A percentile compares a stretch with the other conserved stretches of the same genome.
phyloP scores from a whole-genome alignment of 2,888 invertebrate species.

The Cremastobaeus sp. region DNA sequence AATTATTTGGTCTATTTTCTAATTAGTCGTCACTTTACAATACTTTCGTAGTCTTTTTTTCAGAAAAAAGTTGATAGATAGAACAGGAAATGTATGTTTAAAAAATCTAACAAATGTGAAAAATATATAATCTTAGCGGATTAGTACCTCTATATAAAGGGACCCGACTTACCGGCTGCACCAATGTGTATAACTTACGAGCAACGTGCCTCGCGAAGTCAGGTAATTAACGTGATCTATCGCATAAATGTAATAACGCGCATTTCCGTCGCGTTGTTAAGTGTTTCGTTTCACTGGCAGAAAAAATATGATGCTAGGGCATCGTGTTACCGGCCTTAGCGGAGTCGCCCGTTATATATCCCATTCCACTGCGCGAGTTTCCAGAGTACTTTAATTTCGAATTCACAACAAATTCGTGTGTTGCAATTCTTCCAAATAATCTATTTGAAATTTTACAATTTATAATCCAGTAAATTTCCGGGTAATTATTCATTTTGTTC shows the following conservation, averaged over 20 bases:
- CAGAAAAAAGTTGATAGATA: no score
- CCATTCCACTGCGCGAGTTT: conserved; percentile 16
- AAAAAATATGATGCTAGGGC: conserved; percentile 64
- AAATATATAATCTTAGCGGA: conserved; percentile 68
- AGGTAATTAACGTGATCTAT: conserved; percentile 76
- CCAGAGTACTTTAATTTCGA: conserved; percentile 26
- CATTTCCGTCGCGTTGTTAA: conserved; percentile 68
- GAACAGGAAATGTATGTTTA: no score
- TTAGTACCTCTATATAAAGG: conserved; percentile 65
- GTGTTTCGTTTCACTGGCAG: conserved; percentile 66
- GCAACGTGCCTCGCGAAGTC: conserved; percentile 69
- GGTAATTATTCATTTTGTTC: no score
- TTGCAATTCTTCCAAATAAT: no score
- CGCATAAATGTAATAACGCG: conserved; percentile 74
- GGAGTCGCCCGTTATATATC: conserved; percentile 4
- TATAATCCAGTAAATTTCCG: no score
- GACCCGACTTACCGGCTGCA: conserved; percentile 57
- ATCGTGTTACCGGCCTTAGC: conserved; percentile 60
- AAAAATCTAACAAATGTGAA: no score
- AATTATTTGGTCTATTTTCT: no score
- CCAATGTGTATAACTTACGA: conserved; percentile 71
- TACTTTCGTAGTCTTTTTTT: no score
- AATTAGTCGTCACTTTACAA: no score
- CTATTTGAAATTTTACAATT: no score
- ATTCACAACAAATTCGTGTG: no score